Base-by-base conservation (phyloP, 2,113 vertebrate species). In the Gorsachius goisagi region DNA sequence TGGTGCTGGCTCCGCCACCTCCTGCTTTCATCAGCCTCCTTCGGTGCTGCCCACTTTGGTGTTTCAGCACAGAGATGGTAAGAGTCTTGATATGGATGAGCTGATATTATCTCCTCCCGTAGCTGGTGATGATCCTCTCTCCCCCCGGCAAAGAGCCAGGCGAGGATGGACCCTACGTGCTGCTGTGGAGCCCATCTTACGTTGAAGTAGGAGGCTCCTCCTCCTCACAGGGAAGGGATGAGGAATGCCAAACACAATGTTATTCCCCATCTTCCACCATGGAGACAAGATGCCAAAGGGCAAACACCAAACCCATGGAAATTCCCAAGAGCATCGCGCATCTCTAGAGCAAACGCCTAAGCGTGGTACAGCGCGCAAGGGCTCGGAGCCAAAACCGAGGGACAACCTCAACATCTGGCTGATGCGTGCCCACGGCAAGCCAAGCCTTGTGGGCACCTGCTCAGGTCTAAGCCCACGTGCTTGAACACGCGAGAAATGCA, bases 101-200 rank as follows among this genome's bases (percentile, higher is more conserved):
- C 17, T 5, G 9, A 6, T 6, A 81, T 22, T 12, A 56, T 33
- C 15, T 44, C n/a, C 50, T 79, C 32, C 20, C 78, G n/a, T 4
- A 6, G 20, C 56, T n/a, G 62, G 15, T 11, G 53, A 49, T 11
- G 8, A 23, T n/a, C 49, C 18, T 24, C 37, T 12, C 22, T 28
- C 16, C 26, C 24, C 59, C 21, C 4, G 1, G 37, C 17, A 4
- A 14, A 41, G 28, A 1, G 32, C 32, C 39, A 21, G 39, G 11
- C 0, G 1, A 39, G 49, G 33, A 35, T 66, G 52, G 53, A 84
- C 20, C n/a, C 47, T 5, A 1, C 0, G 0, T 0, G 2, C 59
- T 50, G 69, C 4, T 0, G 0, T 30, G 81, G 45, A 81, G 47
- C 53, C 52, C 4, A 0, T 3, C 11, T 15, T 15, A 12, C 0